Percentiles rank a stretch among this genome's conserved stretches.
These are phyloP conservation scores for Guaruba guarouba DNA, from an alignment of 2,113 vertebrate species.

Conservation along the genomic window DNA sequence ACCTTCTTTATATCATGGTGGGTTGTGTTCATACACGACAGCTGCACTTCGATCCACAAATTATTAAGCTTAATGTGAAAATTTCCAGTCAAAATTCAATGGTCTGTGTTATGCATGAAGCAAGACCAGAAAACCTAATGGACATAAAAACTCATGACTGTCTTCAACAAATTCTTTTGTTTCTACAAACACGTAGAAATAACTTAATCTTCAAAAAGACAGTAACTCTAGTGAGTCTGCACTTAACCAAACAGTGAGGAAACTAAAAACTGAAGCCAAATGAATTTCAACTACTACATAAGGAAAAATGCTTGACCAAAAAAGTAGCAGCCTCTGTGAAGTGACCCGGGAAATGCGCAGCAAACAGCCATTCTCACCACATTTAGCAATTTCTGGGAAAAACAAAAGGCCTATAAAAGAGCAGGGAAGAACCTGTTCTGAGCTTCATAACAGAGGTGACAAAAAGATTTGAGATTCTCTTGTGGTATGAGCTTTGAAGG, in stretches of 20 bases:
- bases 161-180: not conserved
- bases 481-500: not conserved
- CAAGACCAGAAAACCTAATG: not conserved
- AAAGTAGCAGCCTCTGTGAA: not conserved
- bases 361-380: not conserved
- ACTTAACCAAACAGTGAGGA: not conserved
- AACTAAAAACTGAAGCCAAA: not conserved
- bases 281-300: not conserved
- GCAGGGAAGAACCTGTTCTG: not conserved
- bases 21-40: not conserved
- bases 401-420: not conserved
- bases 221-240: not conserved
- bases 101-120: not conserved
- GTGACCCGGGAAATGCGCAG: not conserved
- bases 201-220: not conserved
- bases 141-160: not conserved
- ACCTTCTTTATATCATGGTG: not conserved
- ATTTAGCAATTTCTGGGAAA: not conserved
- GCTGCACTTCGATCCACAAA: slow-evolving; percentile 28
- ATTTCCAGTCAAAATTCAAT: not conserved
- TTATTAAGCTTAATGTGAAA: slow-evolving; percentile 19
- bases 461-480: not conserved
- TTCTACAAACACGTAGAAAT: not conserved
- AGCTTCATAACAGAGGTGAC: not conserved
- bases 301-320: not conserved